Percentiles rank a stretch among this genome's conserved stretches.
These are phyloP conservation scores for Ganaspis brasiliensis DNA, from an alignment of 2,888 invertebrate species.

Conservation along the genomic window DNA sequence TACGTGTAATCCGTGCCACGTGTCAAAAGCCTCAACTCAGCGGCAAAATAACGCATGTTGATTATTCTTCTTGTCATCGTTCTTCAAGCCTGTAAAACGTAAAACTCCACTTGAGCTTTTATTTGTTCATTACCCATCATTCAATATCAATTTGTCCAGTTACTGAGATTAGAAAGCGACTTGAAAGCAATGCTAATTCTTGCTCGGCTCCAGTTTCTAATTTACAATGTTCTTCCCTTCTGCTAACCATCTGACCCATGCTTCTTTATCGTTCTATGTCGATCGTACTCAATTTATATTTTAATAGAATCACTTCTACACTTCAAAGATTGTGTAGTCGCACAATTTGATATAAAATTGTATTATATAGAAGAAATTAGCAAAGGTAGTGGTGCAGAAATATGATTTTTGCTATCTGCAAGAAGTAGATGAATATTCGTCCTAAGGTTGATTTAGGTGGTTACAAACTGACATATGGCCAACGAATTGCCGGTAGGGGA, in stretches of 20 bases:
- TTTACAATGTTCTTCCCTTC: conserved; percentile 65
- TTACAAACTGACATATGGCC: conserved; percentile 77
- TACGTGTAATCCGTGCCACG: conserved; percentile 78
- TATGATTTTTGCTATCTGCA: background rate
- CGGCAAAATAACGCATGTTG: conserved; percentile 55
- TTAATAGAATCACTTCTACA: background rate
- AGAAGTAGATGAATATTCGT: conserved; percentile 55
- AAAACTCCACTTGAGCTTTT: conserved; percentile 66
- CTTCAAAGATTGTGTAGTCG: background rate
- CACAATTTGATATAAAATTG: background rate
- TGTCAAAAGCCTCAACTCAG: conserved; percentile 67
- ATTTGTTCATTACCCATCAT: conserved; percentile 70
- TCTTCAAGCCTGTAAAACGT: conserved; percentile 52
- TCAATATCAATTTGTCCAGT: conserved; percentile 71
- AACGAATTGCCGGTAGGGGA: conserved; percentile 76
- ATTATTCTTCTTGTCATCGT: conserved; percentile 55
- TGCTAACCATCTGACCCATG: conserved; percentile 52
- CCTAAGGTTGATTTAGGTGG: conserved; percentile 47
- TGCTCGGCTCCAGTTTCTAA: conserved; percentile 64
- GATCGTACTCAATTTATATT: background rate
- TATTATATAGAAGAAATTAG: background rate
- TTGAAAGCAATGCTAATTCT: conserved; percentile 72
- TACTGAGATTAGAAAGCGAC: conserved; percentile 68
- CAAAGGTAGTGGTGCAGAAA: background rate
- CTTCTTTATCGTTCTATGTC: conserved; percentile 63